Conservation (phyloP, 2,888 invertebrate species). For the Drosophila suboccidentalis region DNA sequence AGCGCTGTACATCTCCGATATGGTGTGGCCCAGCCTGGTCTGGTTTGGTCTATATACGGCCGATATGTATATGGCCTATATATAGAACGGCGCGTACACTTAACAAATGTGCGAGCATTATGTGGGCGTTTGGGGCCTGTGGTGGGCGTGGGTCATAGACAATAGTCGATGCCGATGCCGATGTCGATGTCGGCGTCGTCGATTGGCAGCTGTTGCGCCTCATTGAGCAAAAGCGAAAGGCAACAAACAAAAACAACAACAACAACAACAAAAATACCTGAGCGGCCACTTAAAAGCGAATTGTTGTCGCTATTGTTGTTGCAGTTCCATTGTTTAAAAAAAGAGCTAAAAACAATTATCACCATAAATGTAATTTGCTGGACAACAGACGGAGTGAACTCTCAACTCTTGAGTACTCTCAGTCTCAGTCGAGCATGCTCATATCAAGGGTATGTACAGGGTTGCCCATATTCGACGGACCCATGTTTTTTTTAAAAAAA, state of each 20-base stretch:
- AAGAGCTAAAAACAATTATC: constrained; percentile 46
- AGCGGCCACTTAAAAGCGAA: constrained; percentile 67
- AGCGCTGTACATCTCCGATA: constrained; percentile 49
- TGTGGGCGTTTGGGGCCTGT: constrained; percentile 45
- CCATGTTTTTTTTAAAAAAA: too few species aligned
- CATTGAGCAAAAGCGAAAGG: constrained; percentile 76
- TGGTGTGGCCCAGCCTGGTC: constrained; percentile 17
- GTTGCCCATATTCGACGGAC: too few species aligned
- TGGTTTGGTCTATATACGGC: constrained; percentile 25
- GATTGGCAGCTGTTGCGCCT: constrained; percentile 73
- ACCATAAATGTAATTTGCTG: constrained; percentile 46
- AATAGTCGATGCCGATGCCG: constrained; percentile 17
- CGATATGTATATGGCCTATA: constrained; percentile 46
- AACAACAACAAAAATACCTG: constrained; percentile 7
- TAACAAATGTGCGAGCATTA: constrained; percentile 42
- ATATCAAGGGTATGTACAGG: too few species aligned
- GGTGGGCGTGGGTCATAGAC: constrained; percentile 51
- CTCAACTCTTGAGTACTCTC: background rate
- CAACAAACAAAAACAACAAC: constrained; percentile 30
- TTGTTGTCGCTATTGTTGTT: constrained; percentile 47
- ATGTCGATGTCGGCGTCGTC: constrained; percentile 3
- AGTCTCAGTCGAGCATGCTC: background rate
- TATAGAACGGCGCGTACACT: constrained; percentile 37
- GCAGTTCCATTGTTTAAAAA: constrained; percentile 17
- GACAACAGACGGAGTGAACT: constrained; percentile 1